Evolutionary conservation across 2,888 invertebrate genomes (phyloP).

Genomic region (Morinoia aosen): DNA sequence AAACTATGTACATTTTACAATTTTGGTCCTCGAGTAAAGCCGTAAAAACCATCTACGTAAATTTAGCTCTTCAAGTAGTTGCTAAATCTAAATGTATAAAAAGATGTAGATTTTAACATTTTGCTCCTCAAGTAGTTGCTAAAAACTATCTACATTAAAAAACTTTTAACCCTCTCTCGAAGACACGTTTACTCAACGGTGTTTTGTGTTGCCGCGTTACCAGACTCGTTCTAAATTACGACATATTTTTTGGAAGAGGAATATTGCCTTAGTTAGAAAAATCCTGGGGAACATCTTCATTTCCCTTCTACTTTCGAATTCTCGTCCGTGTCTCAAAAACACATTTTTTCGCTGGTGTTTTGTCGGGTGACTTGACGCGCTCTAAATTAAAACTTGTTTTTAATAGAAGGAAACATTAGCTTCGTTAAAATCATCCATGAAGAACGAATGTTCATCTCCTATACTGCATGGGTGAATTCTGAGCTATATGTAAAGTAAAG

Average conservation of each 20-base stretch:
- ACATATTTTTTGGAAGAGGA: no score
- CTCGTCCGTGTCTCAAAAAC: not conserved
- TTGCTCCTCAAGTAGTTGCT: not conserved
- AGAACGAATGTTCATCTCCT: not conserved
- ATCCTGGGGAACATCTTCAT: no score
- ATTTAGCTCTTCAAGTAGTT: no score
- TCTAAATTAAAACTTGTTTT: not conserved
- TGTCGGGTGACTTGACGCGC: not conserved
- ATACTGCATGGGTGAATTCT: not conserved
- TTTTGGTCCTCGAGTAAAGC: no score
- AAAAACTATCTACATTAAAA: not conserved
- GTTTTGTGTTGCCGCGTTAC: no score
- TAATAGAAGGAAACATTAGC: not conserved
- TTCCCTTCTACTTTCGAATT: not conserved
- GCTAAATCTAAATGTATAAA: no score
- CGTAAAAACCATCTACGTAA: no score
- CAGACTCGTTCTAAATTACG: no score
- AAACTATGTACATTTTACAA: no score
- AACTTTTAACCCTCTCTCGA: not conserved
- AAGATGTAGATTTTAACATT: no score
- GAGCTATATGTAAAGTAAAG: no score
- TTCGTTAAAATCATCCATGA: not conserved
- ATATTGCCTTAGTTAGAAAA: no score
- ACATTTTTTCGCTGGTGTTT: not conserved
- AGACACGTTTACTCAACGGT: not conserved